Conservation (phyloP, 2,113 vertebrate species). For the Percopsis transmontana region DNA sequence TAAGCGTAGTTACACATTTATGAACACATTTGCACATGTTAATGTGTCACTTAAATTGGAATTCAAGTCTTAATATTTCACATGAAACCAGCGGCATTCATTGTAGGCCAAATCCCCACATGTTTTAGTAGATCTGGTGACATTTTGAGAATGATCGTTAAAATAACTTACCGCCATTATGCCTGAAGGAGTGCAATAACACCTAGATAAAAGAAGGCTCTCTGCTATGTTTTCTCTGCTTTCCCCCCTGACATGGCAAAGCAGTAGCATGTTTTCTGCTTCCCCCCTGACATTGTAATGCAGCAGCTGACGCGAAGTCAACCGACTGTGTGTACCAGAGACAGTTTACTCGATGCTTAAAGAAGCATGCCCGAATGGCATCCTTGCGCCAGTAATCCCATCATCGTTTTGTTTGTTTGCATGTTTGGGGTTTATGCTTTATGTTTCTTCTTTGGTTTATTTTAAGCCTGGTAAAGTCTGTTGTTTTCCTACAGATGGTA, state of each 20-base stretch:
- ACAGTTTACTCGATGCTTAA: not conserved
- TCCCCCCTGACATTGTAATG: not conserved
- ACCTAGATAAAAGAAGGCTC: not conserved
- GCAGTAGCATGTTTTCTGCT: not conserved
- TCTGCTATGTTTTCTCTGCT: not conserved
- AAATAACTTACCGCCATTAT: not conserved
- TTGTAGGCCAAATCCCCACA: too few species aligned
- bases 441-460: not conserved
- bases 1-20: not conserved
- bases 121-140: too few species aligned
- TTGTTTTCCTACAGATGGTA: not conserved
- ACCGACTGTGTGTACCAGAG: constrained; percentile 12
- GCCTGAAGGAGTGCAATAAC: not conserved
- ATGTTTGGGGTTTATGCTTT: not conserved
- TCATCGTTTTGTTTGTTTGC: constrained; percentile 6
- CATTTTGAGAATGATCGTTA: too few species aligned
- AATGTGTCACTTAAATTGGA: too few species aligned
- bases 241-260: not conserved
- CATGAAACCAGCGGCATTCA: too few species aligned
- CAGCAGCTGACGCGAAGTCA: constrained; percentile 23
- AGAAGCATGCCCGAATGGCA: constrained; percentile 13
- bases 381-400: constrained; percentile 24
- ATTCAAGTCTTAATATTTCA: too few species aligned
- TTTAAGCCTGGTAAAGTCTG: not conserved
- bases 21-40: too few species aligned